Evolutionary conservation across 2,888 invertebrate species (phyloP).

Genomic region (Nomada fabriciana): DNA sequence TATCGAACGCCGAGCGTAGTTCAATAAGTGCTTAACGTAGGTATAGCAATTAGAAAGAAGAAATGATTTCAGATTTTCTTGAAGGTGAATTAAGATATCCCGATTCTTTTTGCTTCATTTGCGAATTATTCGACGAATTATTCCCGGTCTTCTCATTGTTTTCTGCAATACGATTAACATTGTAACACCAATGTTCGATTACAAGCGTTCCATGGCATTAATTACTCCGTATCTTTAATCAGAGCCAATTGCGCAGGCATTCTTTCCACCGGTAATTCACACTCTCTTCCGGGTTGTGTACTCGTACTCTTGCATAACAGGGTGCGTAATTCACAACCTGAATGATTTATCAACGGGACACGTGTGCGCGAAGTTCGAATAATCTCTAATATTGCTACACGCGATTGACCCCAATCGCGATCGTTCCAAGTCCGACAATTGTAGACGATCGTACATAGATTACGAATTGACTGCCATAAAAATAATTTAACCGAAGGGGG

Average conservation of each 20-base stretch:
- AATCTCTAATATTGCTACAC: slow-evolving; percentile 40
- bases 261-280: slow-evolving; percentile 1
- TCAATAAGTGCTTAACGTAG: not conserved
- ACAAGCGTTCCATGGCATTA: slow-evolving; percentile 2
- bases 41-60: not conserved
- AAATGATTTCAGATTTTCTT: not conserved
- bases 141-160: not conserved
- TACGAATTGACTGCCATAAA: slow-evolving; percentile 34
- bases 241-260: slow-evolving; percentile 6
- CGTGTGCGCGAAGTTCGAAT: slow-evolving; percentile 48
- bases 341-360: slow-evolving; percentile 33
- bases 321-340: slow-evolving; percentile 17
- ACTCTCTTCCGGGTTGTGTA: slow-evolving; percentile 1
- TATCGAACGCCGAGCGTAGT: not conserved
- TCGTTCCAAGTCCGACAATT: slow-evolving; percentile 55
- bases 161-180: not conserved
- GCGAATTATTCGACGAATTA: not conserved
- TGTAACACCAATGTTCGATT: not conserved
- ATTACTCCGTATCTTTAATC: slow-evolving; percentile 12
- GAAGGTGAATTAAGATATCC: not conserved
- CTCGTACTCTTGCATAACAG: slow-evolving; percentile 9
- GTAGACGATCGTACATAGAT: slow-evolving; percentile 42
- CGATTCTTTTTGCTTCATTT: not conserved
- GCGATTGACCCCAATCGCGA: slow-evolving; percentile 61
- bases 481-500: slow-evolving; percentile 22